Conservation (phyloP, 2,797 vertebrate species). For the Sibirionetta formosa region DNA sequence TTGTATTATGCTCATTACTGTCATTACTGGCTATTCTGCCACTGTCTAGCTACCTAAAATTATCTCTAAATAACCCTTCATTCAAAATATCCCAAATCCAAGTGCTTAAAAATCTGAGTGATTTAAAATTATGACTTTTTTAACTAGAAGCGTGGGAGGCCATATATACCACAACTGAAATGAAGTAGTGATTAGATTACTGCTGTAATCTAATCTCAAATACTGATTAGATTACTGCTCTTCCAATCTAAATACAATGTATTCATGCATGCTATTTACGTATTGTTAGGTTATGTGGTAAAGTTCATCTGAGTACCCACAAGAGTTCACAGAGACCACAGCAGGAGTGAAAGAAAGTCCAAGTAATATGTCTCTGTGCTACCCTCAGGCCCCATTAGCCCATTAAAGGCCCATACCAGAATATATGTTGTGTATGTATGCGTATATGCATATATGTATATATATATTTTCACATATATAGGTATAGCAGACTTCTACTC, state of each 20-base stretch:
- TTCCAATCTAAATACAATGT: neutral
- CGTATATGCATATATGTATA: too few relatives aligned
- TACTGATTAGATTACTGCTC: neutral
- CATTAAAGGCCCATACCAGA: neutral
- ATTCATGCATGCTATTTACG: neutral
- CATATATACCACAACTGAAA: neutral
- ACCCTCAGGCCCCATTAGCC: neutral
- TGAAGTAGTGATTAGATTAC: neutral
- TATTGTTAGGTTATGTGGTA: neutral
- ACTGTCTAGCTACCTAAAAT: neutral
- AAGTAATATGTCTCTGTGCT: neutral
- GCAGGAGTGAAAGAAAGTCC: accelerated
- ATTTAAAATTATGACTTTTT: neutral
- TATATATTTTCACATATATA: neutral
- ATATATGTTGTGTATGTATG: too few relatives aligned
- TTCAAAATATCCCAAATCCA: conserved; percentile 16
- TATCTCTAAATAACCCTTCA: conserved; percentile 5
- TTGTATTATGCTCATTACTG: conserved; percentile 18
- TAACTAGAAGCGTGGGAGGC: neutral
- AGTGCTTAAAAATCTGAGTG: neutral
- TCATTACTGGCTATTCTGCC: conserved; percentile 11
- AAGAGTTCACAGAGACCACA: neutral
- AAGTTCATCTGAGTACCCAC: neutral
- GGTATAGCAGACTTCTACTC: neutral
- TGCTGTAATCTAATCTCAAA: neutral